Evolutionary conservation across 2,888 invertebrate species (phyloP).

Genomic region (Tinea pellionella): DNA sequence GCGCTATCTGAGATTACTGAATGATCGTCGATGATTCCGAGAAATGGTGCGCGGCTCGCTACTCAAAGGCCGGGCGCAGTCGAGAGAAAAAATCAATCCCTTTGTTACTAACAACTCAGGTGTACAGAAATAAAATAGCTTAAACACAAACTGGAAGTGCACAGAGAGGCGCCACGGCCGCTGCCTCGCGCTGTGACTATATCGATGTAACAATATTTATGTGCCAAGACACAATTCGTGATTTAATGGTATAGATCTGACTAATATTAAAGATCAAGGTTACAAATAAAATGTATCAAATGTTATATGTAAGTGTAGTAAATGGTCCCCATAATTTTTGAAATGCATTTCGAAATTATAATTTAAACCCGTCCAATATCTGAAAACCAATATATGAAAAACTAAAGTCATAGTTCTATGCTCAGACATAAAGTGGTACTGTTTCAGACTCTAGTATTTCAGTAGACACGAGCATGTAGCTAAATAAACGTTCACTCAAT

Average conservation of each 20-base stretch:
- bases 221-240: neutral
- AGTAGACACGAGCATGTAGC: too few species aligned
- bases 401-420: too few species aligned
- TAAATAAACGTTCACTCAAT: too few species aligned
- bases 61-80: constrained; percentile 51
- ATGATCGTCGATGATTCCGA: constrained; percentile 46
- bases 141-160: constrained; percentile 32
- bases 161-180: constrained; percentile 35
- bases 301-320: too few species aligned
- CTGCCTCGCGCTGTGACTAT: neutral
- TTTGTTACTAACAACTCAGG: constrained; percentile 66
- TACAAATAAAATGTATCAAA: neutral
- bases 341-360: too few species aligned
- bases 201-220: constrained; percentile 3
- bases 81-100: constrained; percentile 55
- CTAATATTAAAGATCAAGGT: neutral
- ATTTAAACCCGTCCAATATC: too few species aligned
- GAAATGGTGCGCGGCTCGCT: constrained; percentile 42
- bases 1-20: constrained; percentile 38
- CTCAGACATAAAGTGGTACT: too few species aligned
- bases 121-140: constrained; percentile 53
- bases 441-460: too few species aligned
- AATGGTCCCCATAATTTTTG: too few species aligned
- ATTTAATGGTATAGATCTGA: neutral
- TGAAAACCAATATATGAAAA: too few species aligned